These are phyloP conservation scores for Oryzias celebensis DNA, from an alignment of 2,113 vertebrate genomes.

Conservation along the genomic window DNA sequence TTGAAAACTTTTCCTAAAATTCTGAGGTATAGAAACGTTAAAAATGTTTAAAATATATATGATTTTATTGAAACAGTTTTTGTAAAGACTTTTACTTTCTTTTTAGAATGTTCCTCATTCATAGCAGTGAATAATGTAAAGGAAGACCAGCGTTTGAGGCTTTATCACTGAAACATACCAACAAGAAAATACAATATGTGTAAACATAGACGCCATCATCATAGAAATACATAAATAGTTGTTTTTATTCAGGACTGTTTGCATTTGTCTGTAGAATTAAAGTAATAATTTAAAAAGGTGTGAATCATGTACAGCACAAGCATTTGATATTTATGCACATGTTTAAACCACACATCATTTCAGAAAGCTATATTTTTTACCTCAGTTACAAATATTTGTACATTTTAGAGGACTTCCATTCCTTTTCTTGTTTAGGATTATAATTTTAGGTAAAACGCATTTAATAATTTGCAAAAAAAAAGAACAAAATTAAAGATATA, in stretches of 20 bases:
- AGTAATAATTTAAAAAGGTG: neutral
- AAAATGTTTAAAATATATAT: too few species aligned
- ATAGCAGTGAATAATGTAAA: too few species aligned
- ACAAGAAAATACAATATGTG: neutral
- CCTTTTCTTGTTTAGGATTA: slow-evolving; percentile 28
- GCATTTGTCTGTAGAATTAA: slow-evolving; percentile 12
- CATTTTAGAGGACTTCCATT: neutral
- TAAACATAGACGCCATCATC: slow-evolving; percentile 21
- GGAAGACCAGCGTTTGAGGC: neutral
- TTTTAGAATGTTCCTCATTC: too few species aligned
- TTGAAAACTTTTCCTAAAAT: too few species aligned
- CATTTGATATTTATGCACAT: slow-evolving; percentile 5
- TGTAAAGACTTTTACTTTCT: too few species aligned
- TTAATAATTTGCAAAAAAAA: slow-evolving; percentile 57
- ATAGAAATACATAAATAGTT: slow-evolving; percentile 5
- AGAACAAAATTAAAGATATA: slow-evolving; percentile 64
- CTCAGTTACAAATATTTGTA: slow-evolving; percentile 28
- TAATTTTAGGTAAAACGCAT: slow-evolving; percentile 58
- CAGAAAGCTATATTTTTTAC: slow-evolving; percentile 19
- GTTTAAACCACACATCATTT: slow-evolving; percentile 21
- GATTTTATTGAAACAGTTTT: too few species aligned
- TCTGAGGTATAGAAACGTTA: too few species aligned
- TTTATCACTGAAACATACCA: slow-evolving; percentile 1
- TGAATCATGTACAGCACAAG: slow-evolving; percentile 14
- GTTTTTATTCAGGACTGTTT: slow-evolving; percentile 17